Evolutionary conservation across 1,140 invertebrate genomes (phyloP), one percentile per base, ranked within the genome.

Genomic region (Ceratina australensis): DNA sequence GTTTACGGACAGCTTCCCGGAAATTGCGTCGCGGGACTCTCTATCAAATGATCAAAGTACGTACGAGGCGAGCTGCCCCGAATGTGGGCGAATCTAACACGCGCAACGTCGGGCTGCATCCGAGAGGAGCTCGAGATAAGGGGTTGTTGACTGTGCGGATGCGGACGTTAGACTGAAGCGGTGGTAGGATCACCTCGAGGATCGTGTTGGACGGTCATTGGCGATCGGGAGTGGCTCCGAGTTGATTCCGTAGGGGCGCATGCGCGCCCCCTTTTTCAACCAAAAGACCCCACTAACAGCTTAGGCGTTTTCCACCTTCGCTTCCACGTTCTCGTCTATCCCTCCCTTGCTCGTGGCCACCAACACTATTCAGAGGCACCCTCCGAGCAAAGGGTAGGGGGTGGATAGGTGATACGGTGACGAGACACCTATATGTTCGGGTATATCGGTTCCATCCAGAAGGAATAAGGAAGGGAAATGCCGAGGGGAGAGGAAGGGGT

Each of bases 81-180:
- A 57, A 18, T 54, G n/a, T 16, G 52, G 16, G 24, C 3, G 33
- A 63, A n/a, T 65, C 60, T 63, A 56, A 75, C 71, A 72, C 82
- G 82, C 81, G 76, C 33, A 75, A 83, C 71, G 67, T 82, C 50
- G 56, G 64, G 69, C 71, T 79, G 72, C 59, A 59, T 82, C 64
- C 59, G 50, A 78, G 77, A 60, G 73, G 66, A 57, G 81, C 81
- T 84, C 82, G 82, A 79, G 80, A 76, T 79, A 73, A 84, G 76
- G 87, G 84, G 83, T 87, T 88, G 87, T 83, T 77, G 86, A 79
- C 86, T 87, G 78, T 86, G 79, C 87, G 84, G 84, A 87, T 88
- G 86, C 87, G 86, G 87, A 88, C 87, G 87, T 80, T 81, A 87
- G 86, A 88, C 87, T 88, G 87, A 88, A 86, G 82, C 83, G 82